These are phyloP conservation scores for Helicorthomorpha holstii DNA, from an alignment of 1,140 invertebrate species.

Conservation along the genomic window DNA sequence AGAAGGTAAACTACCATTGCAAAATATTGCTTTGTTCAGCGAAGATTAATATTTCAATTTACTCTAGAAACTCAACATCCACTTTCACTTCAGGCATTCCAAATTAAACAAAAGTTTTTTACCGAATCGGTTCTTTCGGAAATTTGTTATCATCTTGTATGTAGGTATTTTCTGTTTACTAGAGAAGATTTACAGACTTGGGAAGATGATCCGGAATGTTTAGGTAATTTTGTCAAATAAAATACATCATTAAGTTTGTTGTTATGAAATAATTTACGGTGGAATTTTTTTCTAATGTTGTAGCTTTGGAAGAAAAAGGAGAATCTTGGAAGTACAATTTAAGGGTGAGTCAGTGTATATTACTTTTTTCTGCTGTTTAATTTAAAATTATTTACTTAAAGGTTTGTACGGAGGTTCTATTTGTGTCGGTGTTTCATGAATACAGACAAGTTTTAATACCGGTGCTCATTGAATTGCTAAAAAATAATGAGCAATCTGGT, in stretches of 20 bases:
- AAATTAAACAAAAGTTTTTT: slow-evolving; percentile 55
- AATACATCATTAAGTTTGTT: slow-evolving; percentile 1
- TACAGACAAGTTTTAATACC: slow-evolving; percentile 49
- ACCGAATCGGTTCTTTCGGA: slow-evolving; percentile 45
- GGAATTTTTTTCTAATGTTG: slow-evolving; percentile 3
- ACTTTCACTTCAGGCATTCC: slow-evolving; percentile 38
- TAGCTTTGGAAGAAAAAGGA: slow-evolving; percentile 62
- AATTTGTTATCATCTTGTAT: slow-evolving; percentile 66
- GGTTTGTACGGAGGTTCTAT: slow-evolving; percentile 76
- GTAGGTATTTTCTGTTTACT: slow-evolving; percentile 72
- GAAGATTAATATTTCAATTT: neutral
- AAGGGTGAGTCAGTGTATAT: slow-evolving; percentile 44
- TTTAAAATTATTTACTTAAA: too few species aligned
- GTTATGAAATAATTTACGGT: neutral
- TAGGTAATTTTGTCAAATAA: slow-evolving; percentile 34
- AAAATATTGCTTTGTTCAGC: slow-evolving; percentile 3
- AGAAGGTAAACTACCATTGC: slow-evolving; percentile 26
- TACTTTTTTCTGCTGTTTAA: too few species aligned
- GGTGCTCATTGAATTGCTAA: slow-evolving; percentile 54
- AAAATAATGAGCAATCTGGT: slow-evolving; percentile 38
- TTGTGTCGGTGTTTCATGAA: slow-evolving; percentile 63
- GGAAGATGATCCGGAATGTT: slow-evolving; percentile 78
- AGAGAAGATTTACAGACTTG: slow-evolving; percentile 67
- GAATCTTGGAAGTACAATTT: slow-evolving; percentile 84
- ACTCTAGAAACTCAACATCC: slow-evolving; percentile 30